Percentiles rank a stretch among this genome's conserved stretches.
phyloP scores from a whole-genome alignment of 1,140 invertebrate species.

The Druon quercuslanigerum region DNA sequence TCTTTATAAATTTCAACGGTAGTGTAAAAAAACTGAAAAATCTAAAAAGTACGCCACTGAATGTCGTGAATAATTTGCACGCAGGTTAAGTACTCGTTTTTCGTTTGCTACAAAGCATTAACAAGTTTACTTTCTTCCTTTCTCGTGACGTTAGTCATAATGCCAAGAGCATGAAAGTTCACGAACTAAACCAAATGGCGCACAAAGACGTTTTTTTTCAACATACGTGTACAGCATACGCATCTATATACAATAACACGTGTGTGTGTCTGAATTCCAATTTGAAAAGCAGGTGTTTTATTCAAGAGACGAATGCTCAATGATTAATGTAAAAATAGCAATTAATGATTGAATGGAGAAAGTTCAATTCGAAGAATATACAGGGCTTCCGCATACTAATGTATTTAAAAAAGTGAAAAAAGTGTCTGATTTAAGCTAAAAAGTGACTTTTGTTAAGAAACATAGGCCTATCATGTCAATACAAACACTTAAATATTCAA shows the following conservation, averaged over 20 bases:
- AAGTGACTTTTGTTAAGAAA: too few relatives aligned
- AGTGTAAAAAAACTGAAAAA: too few relatives aligned
- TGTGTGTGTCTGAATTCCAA: background rate
- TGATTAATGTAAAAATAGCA: background rate
- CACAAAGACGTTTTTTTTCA: background rate
- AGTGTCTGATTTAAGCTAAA: too few relatives aligned
- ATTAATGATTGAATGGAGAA: background rate
- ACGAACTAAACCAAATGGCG: slow-evolving; percentile 1
- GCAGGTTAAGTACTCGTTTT: background rate
- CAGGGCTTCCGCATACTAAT: too few relatives aligned
- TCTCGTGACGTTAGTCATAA: background rate
- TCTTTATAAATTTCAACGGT: too few relatives aligned
- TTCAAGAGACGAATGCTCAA: background rate
- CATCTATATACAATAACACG: background rate
- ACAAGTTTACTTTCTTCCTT: slow-evolving; percentile 20
- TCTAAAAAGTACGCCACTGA: too few relatives aligned
- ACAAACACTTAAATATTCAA: too few relatives aligned
- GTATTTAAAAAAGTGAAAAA: too few relatives aligned
- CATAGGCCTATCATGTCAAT: too few relatives aligned
- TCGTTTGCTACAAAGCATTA: background rate
- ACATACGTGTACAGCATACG: background rate
- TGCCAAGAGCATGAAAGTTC: background rate
- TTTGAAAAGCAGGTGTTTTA: background rate
- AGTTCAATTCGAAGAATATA: background rate
- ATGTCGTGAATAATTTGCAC: too few relatives aligned